phyloP scores from a whole-genome alignment of 2,113 vertebrate species.

The Pycnonotus jocosus region DNA sequence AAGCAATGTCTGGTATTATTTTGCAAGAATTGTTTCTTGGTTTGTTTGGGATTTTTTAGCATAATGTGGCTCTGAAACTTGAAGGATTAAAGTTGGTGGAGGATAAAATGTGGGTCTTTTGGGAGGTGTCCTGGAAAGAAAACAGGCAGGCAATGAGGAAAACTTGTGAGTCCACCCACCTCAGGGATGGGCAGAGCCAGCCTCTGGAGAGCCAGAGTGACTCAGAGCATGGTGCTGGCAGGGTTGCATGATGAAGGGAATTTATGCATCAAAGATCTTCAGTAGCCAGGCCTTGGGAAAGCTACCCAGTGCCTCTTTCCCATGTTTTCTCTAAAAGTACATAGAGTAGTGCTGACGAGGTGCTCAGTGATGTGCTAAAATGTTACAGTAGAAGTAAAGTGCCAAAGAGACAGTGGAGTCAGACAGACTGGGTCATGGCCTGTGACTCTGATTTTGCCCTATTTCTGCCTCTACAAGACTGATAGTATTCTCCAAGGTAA shows the following conservation, averaged over 20 bases:
- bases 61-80: neutral
- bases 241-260: neutral
- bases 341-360: rapidly evolving
- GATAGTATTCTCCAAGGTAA: neutral
- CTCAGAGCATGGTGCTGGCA: neutral
- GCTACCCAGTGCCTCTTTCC: neutral
- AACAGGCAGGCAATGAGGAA: neutral
- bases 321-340: neutral
- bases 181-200: neutral
- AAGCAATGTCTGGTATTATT: neutral
- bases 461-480: neutral
- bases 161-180: neutral
- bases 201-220: neutral
- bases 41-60: neutral
- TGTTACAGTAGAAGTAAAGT: neutral
- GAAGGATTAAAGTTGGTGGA: neutral
- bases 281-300: neutral
- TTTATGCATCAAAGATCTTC: neutral
- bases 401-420: neutral
- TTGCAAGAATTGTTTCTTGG: neutral
- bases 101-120: neutral
- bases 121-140: neutral
- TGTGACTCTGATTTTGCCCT: neutral
- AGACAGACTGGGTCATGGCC: neutral
- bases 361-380: neutral